phyloP scores from a whole-genome alignment of 1,140 invertebrate genomes.

The Monochamus saltuarius region DNA sequence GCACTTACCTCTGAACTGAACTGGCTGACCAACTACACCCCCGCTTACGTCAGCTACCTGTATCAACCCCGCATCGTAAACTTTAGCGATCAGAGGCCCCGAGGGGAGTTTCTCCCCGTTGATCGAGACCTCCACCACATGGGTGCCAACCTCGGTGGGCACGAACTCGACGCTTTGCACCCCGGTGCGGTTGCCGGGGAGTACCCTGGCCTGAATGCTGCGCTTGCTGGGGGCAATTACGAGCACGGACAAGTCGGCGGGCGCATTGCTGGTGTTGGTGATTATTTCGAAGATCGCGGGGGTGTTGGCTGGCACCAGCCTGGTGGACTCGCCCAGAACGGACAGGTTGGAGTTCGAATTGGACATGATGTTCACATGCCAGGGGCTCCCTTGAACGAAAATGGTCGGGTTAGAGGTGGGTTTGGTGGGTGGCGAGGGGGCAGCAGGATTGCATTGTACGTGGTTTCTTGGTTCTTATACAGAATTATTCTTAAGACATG shows the following conservation, averaged over 20 bases:
- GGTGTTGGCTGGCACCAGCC: constrained; percentile 83
- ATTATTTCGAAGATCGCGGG: constrained; percentile 86
- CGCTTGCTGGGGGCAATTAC: constrained; percentile 71
- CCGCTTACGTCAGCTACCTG: constrained; percentile 90
- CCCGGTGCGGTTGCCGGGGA: constrained; percentile 72
- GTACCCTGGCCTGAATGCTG: constrained; percentile 66
- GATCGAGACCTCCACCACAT: constrained; percentile 80
- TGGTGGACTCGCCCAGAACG: constrained; percentile 79
- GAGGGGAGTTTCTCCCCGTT: constrained; percentile 83
- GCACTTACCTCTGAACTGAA: constrained; percentile 83
- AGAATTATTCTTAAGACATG: no score
- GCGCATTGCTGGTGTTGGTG: constrained; percentile 54
- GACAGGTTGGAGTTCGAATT: constrained; percentile 63
- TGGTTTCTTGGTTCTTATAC: no score
- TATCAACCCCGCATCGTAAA: constrained; percentile 89
- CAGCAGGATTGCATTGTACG: no score
- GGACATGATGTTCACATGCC: constrained; percentile 84
- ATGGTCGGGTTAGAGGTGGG: neutral
- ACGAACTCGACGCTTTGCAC: constrained; percentile 87
- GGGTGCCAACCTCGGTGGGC: constrained; percentile 87
- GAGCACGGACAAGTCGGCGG: constrained; percentile 56
- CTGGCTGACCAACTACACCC: constrained; percentile 86
- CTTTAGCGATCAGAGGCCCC: constrained; percentile 86
- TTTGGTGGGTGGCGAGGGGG: neutral
- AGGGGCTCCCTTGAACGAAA: constrained; percentile 76